Conservation (phyloP, 2,113 vertebrate genomes). For the Odocoileus hemionus region DNA sequence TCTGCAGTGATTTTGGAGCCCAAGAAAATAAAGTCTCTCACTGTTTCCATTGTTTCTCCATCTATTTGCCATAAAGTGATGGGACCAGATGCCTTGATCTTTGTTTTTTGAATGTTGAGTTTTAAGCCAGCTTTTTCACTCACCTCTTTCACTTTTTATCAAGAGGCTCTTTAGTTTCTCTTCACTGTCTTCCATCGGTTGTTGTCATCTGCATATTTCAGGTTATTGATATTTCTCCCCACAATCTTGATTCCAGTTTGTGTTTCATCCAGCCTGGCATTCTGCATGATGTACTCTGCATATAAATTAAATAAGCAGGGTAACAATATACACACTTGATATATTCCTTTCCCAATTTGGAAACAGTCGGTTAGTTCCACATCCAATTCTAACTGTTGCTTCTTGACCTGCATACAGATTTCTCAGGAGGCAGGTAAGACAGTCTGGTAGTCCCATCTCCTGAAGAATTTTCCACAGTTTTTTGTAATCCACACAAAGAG, state of each 20-base stretch:
- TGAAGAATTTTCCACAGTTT: not conserved
- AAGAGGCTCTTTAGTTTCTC: not conserved
- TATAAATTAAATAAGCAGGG: not conserved
- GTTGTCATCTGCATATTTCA: not conserved
- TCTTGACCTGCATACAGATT: not conserved
- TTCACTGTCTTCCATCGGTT: not conserved
- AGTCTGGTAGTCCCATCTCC: not conserved
- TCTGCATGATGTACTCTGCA: not conserved
- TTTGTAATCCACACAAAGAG: not conserved
- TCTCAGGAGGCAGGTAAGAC: not conserved
- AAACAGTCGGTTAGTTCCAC: rapidly evolving
- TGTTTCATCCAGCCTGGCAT: not conserved
- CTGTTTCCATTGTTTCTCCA: not conserved
- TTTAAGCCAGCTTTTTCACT: not conserved
- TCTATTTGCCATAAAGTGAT: not conserved
- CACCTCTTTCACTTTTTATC: not conserved
- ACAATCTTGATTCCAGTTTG: not conserved
- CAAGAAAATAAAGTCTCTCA: not conserved
- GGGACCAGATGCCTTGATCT: not conserved
- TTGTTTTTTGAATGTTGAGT: not conserved
- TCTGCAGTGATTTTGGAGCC: not conserved
- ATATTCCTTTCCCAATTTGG: not conserved
- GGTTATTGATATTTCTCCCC: not conserved
- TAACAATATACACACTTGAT: not conserved
- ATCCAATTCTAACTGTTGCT: not conserved